Evolutionary conservation across 2,888 invertebrate species (phyloP), one percentile per base, ranked within the genome.

Genomic region (Lucinisca nassula): DNA sequence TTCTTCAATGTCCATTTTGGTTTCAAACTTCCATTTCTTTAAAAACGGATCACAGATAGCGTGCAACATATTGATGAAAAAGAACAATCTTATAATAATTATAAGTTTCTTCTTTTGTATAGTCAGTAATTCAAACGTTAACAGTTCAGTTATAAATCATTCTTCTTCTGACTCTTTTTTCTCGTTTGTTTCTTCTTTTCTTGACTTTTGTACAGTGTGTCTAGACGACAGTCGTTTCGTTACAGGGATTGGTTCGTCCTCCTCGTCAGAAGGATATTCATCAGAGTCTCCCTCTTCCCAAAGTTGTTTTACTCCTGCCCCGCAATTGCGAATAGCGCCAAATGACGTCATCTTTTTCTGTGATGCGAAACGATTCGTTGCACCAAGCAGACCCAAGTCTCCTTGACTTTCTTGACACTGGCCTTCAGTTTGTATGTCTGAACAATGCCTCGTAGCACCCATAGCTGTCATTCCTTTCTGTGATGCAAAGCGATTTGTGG

Each of bases 351-450:
- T 96, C 27, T 96, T 96, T 8, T 92, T 75, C 89, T 96, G 96
- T 58, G 94, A 94, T 61, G 96, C 96, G 67, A 93, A 94, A 84
- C 96, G 95, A 92, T 96, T 96, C 27, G 95, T 95, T 61, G 96
- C 96, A 21, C 95, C 92, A 82, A 96, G 96, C 51, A 86, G 88
- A 30, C 87, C 88, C 4, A 90, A 84, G 10, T 88, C 49, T 30
- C 85, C 85, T 81, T 90, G 85, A 27, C 79, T 80, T 30, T 87
- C 67, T 35, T 32, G 67, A 35, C 67, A 67, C 35, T 67, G 67
- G 35, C 32, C 32, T 67, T 32, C 67, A 17, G 67, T 67, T 67
- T 67, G 32, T 27, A 74, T 21, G 35, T 96, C 96, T 49, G 95
- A 92, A 12, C 94, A 94, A 85, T 96, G 95, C 58, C 96, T 89